Conservation (phyloP, 2,113 vertebrate genomes). For the Ailurus styani region DNA sequence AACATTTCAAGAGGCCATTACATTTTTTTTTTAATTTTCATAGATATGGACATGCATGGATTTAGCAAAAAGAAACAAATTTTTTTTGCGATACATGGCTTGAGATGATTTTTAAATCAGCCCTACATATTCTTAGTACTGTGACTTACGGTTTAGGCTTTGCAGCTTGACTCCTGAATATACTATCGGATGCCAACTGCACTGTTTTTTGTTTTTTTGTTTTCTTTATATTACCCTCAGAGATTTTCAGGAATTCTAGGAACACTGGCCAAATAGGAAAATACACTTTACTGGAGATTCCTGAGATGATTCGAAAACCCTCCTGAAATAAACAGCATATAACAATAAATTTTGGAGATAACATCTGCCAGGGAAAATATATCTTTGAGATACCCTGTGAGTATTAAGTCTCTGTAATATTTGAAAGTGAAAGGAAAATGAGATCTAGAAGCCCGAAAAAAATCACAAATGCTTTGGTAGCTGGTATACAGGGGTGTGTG, state of each 20-base stretch:
- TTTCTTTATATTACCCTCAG: not conserved
- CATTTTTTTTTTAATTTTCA: not conserved
- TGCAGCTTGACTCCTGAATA: not conserved
- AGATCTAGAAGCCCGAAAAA: not conserved
- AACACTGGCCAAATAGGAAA: not conserved
- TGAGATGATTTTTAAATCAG: not conserved
- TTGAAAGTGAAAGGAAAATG: conserved; percentile 23
- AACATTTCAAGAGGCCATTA: not conserved
- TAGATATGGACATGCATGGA: not conserved
- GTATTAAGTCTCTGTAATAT: not conserved
- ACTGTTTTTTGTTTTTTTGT: not conserved
- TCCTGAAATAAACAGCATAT: not conserved
- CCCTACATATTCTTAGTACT: not conserved
- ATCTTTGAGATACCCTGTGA: not conserved
- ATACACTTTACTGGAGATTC: not conserved
- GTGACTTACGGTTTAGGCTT: not conserved
- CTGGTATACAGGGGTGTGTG: not conserved
- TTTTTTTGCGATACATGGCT: not conserved
- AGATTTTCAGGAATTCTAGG: not conserved
- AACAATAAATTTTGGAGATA: not conserved
- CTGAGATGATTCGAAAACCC: not conserved
- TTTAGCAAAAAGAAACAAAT: not conserved
- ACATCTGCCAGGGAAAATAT: not conserved
- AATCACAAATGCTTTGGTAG: not conserved
- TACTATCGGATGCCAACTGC: not conserved